Conservation (phyloP, 2,888 invertebrate species). For the Philereme transversata region DNA sequence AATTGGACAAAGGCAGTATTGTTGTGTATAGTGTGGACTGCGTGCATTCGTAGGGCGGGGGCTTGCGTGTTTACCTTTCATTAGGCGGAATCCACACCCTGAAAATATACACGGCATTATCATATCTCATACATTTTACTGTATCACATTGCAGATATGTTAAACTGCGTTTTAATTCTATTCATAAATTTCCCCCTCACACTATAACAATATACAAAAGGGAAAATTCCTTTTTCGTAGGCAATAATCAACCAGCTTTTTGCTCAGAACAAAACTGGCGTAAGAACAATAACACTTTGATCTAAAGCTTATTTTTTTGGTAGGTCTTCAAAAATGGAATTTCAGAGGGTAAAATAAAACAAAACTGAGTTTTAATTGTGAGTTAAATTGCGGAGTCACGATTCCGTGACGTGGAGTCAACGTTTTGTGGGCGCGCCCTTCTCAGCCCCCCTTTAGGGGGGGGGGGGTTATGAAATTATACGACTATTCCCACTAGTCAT, state of each 20-base stretch:
- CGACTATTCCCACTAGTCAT: constrained; percentile 58
- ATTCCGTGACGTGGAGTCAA: constrained; percentile 43
- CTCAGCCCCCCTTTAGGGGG: constrained; percentile 43
- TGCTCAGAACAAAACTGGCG: background rate
- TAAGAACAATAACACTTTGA: background rate
- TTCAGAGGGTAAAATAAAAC: constrained; percentile 13
- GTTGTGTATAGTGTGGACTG: constrained; percentile 48
- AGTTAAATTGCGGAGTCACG: constrained; percentile 36
- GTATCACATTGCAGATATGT: constrained; percentile 25
- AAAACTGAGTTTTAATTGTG: constrained; percentile 37
- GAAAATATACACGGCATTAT: constrained; percentile 43
- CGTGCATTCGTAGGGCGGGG: constrained; percentile 52
- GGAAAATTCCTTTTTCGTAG: background rate
- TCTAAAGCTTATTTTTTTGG: background rate
- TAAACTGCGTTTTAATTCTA: constrained; percentile 18
- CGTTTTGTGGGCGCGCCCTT: constrained; percentile 49
- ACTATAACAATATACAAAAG: constrained; percentile 11
- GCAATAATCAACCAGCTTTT: too few relatives aligned
- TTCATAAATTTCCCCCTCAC: constrained; percentile 7
- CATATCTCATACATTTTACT: constrained; percentile 30
- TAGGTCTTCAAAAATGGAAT: background rate
- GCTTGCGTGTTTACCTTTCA: constrained; percentile 77
- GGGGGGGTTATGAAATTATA: constrained; percentile 61
- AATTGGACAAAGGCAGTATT: constrained; percentile 44
- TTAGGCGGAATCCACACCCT: constrained; percentile 69